Evolutionary conservation across 2,888 invertebrate species (phyloP).

Genomic region (Andrena fulva): DNA sequence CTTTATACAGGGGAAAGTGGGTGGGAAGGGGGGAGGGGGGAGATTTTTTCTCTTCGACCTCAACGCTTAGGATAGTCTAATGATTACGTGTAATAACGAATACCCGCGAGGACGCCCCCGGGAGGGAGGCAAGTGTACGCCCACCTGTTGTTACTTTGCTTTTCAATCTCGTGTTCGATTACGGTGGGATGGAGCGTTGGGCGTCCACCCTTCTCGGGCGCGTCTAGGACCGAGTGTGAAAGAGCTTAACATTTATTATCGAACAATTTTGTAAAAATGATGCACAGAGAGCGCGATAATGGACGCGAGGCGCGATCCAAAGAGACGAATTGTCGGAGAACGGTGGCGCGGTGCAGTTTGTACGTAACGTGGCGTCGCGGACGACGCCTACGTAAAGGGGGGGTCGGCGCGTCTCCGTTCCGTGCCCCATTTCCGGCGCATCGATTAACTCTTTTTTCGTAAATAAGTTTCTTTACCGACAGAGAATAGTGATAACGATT

Average conservation of each 20-base stretch:
- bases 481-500: slow-evolving; percentile 74
- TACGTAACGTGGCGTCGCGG: slow-evolving; percentile 4
- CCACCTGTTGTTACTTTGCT: too few relatives aligned
- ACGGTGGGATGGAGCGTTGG: neutral
- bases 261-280: slow-evolving; percentile 61
- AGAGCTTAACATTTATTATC: slow-evolving; percentile 62
- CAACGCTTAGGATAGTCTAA: slow-evolving; percentile 54
- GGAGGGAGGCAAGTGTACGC: neutral
- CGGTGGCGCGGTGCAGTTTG: neutral
- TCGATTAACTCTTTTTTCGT: slow-evolving; percentile 47
- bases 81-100: slow-evolving; percentile 46
- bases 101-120: slow-evolving; percentile 21
- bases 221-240: slow-evolving; percentile 39
- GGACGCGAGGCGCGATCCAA: slow-evolving; percentile 41
- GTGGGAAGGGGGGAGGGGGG: too few relatives aligned
- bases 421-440: slow-evolving; percentile 17
- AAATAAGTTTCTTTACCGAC: slow-evolving; percentile 65
- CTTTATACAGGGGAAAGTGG: neutral
- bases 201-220: slow-evolving; percentile 18
- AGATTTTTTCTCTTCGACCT: slow-evolving; percentile 14
- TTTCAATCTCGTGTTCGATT: neutral
- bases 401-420: slow-evolving; percentile 9
- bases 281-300: slow-evolving; percentile 7
- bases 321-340: slow-evolving; percentile 12
- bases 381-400: neutral